Conservation (phyloP, 2,797 vertebrate species). For the Acrocephalus scirpaceus region DNA sequence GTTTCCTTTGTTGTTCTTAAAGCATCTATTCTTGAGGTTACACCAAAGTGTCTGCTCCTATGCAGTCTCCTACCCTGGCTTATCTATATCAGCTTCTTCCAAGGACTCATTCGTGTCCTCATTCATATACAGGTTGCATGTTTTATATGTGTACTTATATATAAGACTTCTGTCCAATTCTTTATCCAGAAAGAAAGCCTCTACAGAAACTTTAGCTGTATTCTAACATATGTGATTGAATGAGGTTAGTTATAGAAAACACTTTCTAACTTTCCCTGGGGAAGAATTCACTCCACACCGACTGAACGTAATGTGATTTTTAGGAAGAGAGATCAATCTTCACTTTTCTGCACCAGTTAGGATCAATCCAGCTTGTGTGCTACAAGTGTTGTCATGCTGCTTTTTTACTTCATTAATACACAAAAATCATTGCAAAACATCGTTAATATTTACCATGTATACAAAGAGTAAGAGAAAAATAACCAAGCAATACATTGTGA, state of each 20-base stretch:
- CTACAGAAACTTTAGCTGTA: neutral
- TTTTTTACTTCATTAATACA: conserved; percentile 2
- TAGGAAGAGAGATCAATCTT: neutral
- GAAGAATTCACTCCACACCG: neutral
- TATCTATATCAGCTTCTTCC: neutral
- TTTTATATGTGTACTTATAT: neutral
- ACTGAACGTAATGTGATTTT: neutral
- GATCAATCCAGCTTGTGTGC: neutral
- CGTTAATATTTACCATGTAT: neutral
- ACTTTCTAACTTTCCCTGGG: neutral
- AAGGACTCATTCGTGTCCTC: neutral
- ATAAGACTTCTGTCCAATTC: neutral
- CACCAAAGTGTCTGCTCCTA: neutral
- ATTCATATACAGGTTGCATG: neutral
- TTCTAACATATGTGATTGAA: neutral
- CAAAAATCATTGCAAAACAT: neutral
- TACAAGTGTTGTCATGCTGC: neutral
- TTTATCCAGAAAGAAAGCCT: neutral
- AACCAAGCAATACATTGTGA: neutral
- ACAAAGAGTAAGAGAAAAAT: neutral
- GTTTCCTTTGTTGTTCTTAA: neutral
- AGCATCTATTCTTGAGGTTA: neutral
- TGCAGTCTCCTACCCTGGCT: neutral
- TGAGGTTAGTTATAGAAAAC: neutral
- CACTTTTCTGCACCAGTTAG: neutral